These are phyloP conservation scores for Lytechinus variegatus DNA, from an alignment of 35 echinoderm and acorn worm species.

Conservation along the genomic window DNA sequence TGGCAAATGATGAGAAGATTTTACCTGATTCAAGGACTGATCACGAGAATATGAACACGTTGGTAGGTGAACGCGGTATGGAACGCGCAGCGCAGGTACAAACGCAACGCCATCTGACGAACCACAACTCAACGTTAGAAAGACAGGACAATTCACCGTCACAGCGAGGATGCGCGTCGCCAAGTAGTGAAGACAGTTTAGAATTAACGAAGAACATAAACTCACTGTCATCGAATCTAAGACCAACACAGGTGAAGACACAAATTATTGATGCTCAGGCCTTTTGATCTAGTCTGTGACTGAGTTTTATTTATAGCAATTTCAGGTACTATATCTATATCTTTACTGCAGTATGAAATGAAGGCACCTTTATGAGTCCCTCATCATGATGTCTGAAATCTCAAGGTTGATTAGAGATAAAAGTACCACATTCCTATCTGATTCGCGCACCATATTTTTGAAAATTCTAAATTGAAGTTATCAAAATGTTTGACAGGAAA, in stretches of 20 bases:
- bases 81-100: not conserved
- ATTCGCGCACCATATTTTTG: not conserved
- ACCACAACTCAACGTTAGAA: constrained; percentile 16
- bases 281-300: not conserved
- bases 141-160: not conserved
- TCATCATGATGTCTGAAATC: not conserved
- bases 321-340: not conserved
- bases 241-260: constrained; percentile 8
- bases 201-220: constrained; percentile 42
- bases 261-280: constrained; percentile 42
- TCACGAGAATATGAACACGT: not conserved
- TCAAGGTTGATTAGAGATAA: not conserved
- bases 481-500: not conserved
- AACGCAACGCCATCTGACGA: not conserved
- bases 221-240: not conserved
- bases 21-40: constrained; percentile 28
- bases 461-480: not conserved
- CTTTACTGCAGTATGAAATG: too few species aligned
- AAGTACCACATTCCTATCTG: not conserved
- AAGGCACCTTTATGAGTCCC: not conserved
- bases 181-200: constrained; percentile 11
- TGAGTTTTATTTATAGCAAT: not conserved
- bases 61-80: not conserved
- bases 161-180: constrained; percentile 17
- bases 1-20: not conserved